A percentile compares a stretch with the other conserved stretches of the same genome.
Conservation (phyloP, 2,888 invertebrate species). For the Notocelia uddmanniana region DNA sequence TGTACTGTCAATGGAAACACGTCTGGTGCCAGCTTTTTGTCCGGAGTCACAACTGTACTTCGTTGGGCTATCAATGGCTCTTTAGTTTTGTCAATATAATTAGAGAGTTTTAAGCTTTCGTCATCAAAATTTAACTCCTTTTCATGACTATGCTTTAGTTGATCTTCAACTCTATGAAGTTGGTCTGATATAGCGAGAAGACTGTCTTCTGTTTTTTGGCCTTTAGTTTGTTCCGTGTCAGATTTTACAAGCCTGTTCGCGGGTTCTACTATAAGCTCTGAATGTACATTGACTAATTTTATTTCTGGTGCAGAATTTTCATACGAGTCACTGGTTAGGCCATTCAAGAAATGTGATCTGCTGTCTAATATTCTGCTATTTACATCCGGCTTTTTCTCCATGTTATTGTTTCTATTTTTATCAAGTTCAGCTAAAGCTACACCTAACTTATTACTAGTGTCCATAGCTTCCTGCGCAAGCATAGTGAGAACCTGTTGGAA, state of each 20-base stretch:
- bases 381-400: constrained; percentile 74
- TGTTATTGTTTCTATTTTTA: constrained; percentile 74
- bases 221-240: constrained; percentile 62
- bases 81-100: constrained; percentile 56
- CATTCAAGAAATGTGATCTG: constrained; percentile 79
- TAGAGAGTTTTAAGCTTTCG: constrained; percentile 67
- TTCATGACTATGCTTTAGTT: constrained; percentile 79
- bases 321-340: constrained; percentile 70
- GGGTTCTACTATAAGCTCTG: constrained; percentile 58
- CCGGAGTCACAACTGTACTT: constrained; percentile 62
- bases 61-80: constrained; percentile 61
- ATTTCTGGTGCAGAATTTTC: constrained; percentile 63
- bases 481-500: constrained; percentile 90
- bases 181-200: constrained; percentile 81
- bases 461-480: constrained; percentile 91
- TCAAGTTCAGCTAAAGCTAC: constrained; percentile 87
- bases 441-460: constrained; percentile 89
- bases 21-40: constrained; percentile 65
- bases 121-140: constrained; percentile 76
- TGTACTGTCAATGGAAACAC: constrained; percentile 62
- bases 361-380: constrained; percentile 82
- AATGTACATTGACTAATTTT: constrained; percentile 63
- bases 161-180: constrained; percentile 80
- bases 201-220: constrained; percentile 81
- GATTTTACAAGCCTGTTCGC: constrained; percentile 50